phyloP scores from a whole-genome alignment of 2,797 vertebrate genomes.

The Anomalospiza imberbis region DNA sequence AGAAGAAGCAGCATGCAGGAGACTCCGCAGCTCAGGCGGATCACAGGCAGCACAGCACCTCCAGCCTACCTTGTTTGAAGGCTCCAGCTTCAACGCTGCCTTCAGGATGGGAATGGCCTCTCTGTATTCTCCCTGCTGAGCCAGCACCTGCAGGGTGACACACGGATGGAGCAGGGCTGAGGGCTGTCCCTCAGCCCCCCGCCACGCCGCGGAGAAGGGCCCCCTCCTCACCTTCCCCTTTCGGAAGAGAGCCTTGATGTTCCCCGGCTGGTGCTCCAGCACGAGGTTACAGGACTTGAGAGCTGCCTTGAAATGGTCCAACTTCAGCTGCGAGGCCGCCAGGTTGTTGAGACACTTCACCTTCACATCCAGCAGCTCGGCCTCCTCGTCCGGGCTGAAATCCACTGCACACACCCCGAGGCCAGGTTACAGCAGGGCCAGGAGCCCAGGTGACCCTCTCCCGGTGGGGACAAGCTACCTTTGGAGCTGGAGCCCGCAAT shows the following conservation, averaged over 20 bases:
- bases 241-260: slow-evolving; percentile 94
- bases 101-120: slow-evolving; percentile 89
- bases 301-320: slow-evolving; percentile 91
- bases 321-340: slow-evolving; percentile 92
- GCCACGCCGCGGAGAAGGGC: fast-evolving
- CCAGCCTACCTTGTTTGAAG: slow-evolving; percentile 89
- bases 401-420: slow-evolving; percentile 77
- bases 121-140: slow-evolving; percentile 88
- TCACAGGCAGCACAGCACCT: fast-evolving
- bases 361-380: slow-evolving; percentile 86
- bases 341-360: slow-evolving; percentile 98
- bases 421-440: neutral
- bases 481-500: slow-evolving; percentile 87
- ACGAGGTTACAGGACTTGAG: slow-evolving; percentile 89
- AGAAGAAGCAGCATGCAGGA: fast-evolving
- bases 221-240: slow-evolving; percentile 88
- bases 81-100: slow-evolving; percentile 90
- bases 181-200: neutral
- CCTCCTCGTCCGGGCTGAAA: slow-evolving; percentile 85
- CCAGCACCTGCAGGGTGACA: slow-evolving; percentile 80
- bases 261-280: slow-evolving; percentile 87
- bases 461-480: slow-evolving; percentile 73
- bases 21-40: neutral
- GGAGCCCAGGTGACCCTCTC: fast-evolving
- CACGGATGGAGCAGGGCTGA: neutral